A percentile compares a stretch with the other conserved stretches of the same genome.
These are phyloP conservation scores for Halocynthia roretzi DNA, from an alignment of 23 tunicate species.

Conservation along the genomic window DNA sequence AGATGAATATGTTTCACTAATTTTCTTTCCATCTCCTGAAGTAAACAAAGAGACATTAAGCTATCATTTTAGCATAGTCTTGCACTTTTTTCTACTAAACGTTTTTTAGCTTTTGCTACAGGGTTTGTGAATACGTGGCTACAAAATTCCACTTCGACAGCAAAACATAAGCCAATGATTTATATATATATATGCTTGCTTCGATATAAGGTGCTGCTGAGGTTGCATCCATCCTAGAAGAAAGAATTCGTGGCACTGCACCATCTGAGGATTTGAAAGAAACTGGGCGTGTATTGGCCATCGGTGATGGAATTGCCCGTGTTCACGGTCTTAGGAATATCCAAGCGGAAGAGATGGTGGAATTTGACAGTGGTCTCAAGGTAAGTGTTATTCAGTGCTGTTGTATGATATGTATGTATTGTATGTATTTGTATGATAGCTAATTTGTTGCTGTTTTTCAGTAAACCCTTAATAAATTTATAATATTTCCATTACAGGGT, in stretches of 20 bases:
- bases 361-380: constrained; percentile 96
- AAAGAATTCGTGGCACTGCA: constrained; percentile 81
- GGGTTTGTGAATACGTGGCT: no score
- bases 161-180: background rate
- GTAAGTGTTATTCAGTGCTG: constrained; percentile 20
- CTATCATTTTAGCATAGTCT: no score
- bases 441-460: background rate
- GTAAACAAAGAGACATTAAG: background rate
- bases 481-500: constrained; percentile 28
- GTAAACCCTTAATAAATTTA: background rate
- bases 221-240: constrained; percentile 86
- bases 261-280: constrained; percentile 87
- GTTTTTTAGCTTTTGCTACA: no score
- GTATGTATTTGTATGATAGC: background rate
- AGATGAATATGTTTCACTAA: background rate
- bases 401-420: background rate
- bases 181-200: background rate
- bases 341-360: constrained; percentile 99
- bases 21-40: background rate
- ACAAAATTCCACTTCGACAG: background rate
- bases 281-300: constrained; percentile 98
- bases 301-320: constrained; percentile 99
- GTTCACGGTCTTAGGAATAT: constrained; percentile 98
- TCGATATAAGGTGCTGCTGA: constrained; percentile 86
- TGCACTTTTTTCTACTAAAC: no score